Evolutionary conservation across 2,888 invertebrate species (phyloP), one percentile per base, ranked within the genome.

Genomic region (Hirtodrosophila confusa): DNA sequence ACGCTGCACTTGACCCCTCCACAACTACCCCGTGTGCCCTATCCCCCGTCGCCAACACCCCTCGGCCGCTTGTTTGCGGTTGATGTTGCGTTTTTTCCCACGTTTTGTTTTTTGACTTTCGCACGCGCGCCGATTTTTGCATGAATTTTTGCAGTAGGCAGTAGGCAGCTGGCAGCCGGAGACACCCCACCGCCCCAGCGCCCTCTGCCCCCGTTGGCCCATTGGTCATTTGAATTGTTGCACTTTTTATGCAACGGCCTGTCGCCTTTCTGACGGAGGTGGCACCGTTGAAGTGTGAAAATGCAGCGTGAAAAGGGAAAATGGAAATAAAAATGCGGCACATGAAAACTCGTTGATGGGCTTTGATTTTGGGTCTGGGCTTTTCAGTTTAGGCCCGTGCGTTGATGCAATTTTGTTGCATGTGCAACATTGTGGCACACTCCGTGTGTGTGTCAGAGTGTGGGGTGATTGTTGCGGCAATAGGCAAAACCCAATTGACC

Each of bases 81-180:
- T 85, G 82, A 45, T 69, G 73, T 67, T 73, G 69, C 65, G 73
- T 60, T 79, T 85, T 71, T 78, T 73, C 70, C 61, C 70, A 60
- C 62, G 56, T 61, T 74, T 60, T 41, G 24, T 54, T 69, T 77
- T 64, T 49, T 31, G 17, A 12, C 63, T 71, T 33, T 51, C 36
- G 29, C 56, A 63, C 45, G 67, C 75, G 50, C 58, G 53, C 48
- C 73, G 69, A 87, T 76, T 88, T 85, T 82, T 74, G 83, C 73
- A 86, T 83, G 88, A 87, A 83, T 87, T 82, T 82, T 68, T 71
- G 75, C 87, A 84, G 70, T 80, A 84, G 87, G 80, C 78, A n/a
- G n/a, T n/a, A n/a, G n/a, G n/a, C n/a, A 61, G 23, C 48, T 39
- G 31, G 36, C 49, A 44, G 27, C 4, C 51, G 39, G 33, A 49